These are phyloP conservation scores for Erebia aethiops DNA, from an alignment of 2,888 invertebrate species.

Conservation along the genomic window DNA sequence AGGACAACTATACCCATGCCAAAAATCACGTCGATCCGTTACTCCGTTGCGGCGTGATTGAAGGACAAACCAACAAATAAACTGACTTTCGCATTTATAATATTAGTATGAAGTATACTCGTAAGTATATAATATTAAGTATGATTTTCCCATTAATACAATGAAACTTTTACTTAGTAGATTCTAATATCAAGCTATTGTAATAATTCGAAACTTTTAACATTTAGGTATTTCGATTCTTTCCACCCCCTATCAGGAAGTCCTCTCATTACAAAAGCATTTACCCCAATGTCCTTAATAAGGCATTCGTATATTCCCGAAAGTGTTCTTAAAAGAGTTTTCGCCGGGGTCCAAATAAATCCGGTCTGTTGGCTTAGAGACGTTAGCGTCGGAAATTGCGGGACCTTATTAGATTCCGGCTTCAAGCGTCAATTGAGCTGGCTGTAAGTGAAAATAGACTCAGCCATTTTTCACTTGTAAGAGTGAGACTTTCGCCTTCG, in stretches of 20 bases:
- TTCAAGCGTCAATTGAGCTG: constrained; percentile 61
- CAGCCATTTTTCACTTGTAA: constrained; percentile 46
- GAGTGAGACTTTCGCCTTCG: constrained; percentile 28
- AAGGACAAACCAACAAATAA: too few species aligned
- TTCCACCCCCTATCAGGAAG: constrained; percentile 36
- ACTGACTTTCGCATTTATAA: too few species aligned
- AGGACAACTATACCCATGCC: too few species aligned
- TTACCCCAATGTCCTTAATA: constrained; percentile 38
- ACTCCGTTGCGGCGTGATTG: too few species aligned
- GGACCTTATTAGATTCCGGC: constrained; percentile 74
- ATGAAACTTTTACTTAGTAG: too few species aligned
- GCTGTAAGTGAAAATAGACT: constrained; percentile 58
- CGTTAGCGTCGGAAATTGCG: constrained; percentile 74
- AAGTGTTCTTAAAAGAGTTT: constrained; percentile 56
- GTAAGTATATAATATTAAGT: too few species aligned
- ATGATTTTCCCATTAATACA: too few species aligned
- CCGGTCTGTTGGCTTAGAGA: constrained; percentile 63
- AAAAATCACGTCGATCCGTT: too few species aligned
- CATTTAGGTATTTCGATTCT: neutral
- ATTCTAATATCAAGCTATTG: neutral
- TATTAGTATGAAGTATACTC: too few species aligned
- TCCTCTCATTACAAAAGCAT: constrained; percentile 33
- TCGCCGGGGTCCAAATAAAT: constrained; percentile 57
- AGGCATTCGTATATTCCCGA: constrained; percentile 45
- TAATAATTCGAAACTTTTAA: neutral